These are phyloP conservation scores for human (Homo sapiens) DNA, from an alignment of 2,113 vertebrate species.

Conservation along the genomic window GRCh38 chrX:47022501-47023000, in stretches of 20 bases:
- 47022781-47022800: slow-evolving; percentile 28
- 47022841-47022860: slow-evolving; percentile 13
- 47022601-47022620: neutral
- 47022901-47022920: neutral
- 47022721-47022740: slow-evolving; percentile 37
- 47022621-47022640: slow-evolving; percentile 29
- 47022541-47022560: slow-evolving; percentile 5
- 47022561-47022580: slow-evolving; percentile 23
- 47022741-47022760: slow-evolving; percentile 48
- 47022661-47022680: neutral
- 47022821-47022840: slow-evolving; percentile 48
- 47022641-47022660: slow-evolving; percentile 61
- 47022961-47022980: slow-evolving; percentile 54
- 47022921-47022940: slow-evolving; percentile 39
- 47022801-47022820: slow-evolving; percentile 6
- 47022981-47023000: slow-evolving; percentile 46
- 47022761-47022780: slow-evolving; percentile 31
- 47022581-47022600: neutral
- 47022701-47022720: slow-evolving; percentile 55
- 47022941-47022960: neutral
- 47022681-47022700: neutral
- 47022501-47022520: slow-evolving; percentile 19
- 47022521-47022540: slow-evolving; percentile 18
- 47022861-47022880: neutral
- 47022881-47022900: neutral